phyloP scores from a whole-genome alignment of 1,140 invertebrate genomes.

The Leptestheria dahalacensis region DNA sequence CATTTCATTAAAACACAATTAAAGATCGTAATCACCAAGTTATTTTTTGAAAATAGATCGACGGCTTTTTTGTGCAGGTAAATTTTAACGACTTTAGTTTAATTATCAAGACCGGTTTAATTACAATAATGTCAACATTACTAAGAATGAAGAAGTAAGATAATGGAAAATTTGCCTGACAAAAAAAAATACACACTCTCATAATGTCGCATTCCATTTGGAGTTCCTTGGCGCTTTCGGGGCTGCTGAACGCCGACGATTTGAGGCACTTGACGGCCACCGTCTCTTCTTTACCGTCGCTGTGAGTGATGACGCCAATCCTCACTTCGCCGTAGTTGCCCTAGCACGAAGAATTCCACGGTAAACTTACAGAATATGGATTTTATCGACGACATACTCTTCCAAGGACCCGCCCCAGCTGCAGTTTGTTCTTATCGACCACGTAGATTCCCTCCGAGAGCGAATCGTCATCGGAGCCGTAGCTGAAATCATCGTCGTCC shows the following conservation, averaged over 20 bases:
- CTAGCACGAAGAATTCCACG: no score
- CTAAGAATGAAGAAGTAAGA: no score
- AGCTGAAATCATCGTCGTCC: neutral
- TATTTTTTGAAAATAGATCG: no score
- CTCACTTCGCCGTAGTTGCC: slow-evolving; percentile 59
- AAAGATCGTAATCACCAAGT: no score
- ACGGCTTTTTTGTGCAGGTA: no score
- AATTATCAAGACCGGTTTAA: no score
- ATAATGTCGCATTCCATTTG: slow-evolving; percentile 40
- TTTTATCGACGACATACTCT: neutral
- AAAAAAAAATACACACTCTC: slow-evolving; percentile 34
- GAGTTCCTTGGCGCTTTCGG: slow-evolving; percentile 20
- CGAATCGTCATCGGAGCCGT: neutral
- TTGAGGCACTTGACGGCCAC: slow-evolving; percentile 62
- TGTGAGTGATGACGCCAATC: slow-evolving; percentile 40
- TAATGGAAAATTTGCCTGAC: no score
- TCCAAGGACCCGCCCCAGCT: neutral
- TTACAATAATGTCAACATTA: no score
- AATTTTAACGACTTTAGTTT: no score
- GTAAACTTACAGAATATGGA: neutral
- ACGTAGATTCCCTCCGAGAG: neutral
- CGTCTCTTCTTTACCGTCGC: slow-evolving; percentile 31
- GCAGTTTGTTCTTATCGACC: neutral
- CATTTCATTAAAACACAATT: no score
- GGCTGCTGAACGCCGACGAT: slow-evolving; percentile 17